A percentile compares a stretch with the other conserved stretches of the same genome.
Conservation (phyloP, 64 coral and sea anemone genomes). For the Porites australiensis region DNA sequence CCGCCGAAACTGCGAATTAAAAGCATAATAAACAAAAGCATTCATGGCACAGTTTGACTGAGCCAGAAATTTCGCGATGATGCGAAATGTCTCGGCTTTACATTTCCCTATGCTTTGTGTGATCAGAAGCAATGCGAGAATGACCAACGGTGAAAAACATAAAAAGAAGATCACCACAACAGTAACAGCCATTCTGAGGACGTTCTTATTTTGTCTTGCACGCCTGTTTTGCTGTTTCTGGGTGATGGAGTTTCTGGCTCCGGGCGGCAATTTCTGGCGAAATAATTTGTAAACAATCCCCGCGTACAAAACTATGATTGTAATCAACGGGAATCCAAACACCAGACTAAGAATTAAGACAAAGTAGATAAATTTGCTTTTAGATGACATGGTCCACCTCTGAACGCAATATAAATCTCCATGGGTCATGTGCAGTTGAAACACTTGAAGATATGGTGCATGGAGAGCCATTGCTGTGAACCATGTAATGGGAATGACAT, state of each 20-base stretch:
- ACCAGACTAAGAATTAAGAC: neutral
- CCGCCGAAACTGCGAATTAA: slow-evolving; percentile 5
- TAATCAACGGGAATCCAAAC: neutral
- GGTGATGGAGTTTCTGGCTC: slow-evolving; percentile 5
- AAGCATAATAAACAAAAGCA: slow-evolving; percentile 13
- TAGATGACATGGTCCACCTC: neutral
- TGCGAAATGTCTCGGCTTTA: slow-evolving; percentile 4
- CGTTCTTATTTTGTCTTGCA: slow-evolving; percentile 6
- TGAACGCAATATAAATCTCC: neutral
- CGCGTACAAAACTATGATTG: slow-evolving; percentile 11
- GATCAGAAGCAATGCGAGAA: neutral
- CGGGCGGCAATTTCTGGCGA: slow-evolving; percentile 6
- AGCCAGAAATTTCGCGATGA: neutral
- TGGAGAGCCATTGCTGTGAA: slow-evolving; percentile 12
- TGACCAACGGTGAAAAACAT: neutral
- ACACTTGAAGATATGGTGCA: slow-evolving; percentile 32
- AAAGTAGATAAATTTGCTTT: slow-evolving; percentile 5
- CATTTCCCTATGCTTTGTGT: neutral
- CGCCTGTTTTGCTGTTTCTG: slow-evolving; percentile 11
- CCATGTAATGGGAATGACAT: slow-evolving; percentile 26
- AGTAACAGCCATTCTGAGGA: neutral
- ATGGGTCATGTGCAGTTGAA: neutral
- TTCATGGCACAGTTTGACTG: slow-evolving; percentile 31
- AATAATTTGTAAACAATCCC: slow-evolving; percentile 29
- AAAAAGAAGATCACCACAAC: neutral